These are phyloP conservation scores for Azorinus chamasolen DNA, from an alignment of 2,888 invertebrate genomes.

Conservation along the genomic window DNA sequence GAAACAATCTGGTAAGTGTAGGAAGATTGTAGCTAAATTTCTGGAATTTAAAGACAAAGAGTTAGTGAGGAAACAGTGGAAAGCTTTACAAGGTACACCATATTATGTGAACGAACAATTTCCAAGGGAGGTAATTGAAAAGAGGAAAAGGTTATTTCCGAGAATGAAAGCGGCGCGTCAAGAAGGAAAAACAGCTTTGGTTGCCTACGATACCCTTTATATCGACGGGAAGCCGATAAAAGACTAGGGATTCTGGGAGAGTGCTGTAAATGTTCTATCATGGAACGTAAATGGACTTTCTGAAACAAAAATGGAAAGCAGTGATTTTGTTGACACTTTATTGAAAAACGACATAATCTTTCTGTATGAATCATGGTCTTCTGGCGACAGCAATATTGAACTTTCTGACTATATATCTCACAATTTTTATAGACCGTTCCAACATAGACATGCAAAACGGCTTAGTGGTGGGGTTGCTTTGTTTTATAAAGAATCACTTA, in stretches of 20 bases:
- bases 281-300: conserved; percentile 9
- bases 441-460: conserved; percentile 27
- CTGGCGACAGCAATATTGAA: not conserved
- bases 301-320: not conserved
- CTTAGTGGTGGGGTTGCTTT: conserved; percentile 37
- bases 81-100: conserved; percentile 8
- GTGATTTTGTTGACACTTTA: not conserved
- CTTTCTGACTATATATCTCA: conserved; percentile 1
- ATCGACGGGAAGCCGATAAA: not conserved
- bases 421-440: conserved; percentile 31
- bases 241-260: conserved; percentile 1
- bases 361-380: conserved; percentile 3
- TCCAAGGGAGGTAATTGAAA: not conserved
- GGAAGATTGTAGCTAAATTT: conserved; percentile 35
- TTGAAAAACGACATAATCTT: conserved; percentile 1
- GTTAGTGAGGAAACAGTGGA: conserved; percentile 13
- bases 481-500: conserved; percentile 21
- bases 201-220: not conserved
- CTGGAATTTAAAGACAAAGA: conserved; percentile 21
- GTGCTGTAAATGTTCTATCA: not conserved
- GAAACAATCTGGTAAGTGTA: conserved; percentile 7
- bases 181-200: not conserved
- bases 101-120: conserved; percentile 24
- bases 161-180: not conserved
- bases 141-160: not conserved